Evolutionary conservation across 2,888 invertebrate species (phyloP).

Genomic region (Eupithecia tripunctaria): DNA sequence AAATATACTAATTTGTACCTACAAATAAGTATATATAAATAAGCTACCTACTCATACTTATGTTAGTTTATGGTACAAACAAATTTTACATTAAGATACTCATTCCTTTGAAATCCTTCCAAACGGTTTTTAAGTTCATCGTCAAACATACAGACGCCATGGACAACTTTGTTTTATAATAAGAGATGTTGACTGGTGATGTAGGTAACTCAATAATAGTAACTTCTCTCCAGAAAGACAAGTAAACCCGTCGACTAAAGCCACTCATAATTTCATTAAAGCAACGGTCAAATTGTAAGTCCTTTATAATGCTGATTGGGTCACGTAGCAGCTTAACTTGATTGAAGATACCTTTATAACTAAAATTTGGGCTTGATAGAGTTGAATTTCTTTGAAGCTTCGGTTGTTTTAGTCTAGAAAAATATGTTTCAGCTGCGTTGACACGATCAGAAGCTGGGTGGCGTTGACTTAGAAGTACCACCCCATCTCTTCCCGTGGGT

Average conservation of each 20-base stretch:
- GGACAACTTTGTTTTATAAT: neutral
- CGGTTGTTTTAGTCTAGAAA: neutral
- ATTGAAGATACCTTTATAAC: constrained; percentile 9
- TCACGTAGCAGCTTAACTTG: constrained; percentile 11
- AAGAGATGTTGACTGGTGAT: neutral
- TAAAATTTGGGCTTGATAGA: neutral
- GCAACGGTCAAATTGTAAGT: neutral
- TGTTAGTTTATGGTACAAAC: too few species aligned
- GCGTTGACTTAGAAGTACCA: too few species aligned
- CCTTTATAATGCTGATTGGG: constrained; percentile 15
- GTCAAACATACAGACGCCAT: neutral
- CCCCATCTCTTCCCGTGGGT: too few species aligned
- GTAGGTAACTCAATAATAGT: neutral
- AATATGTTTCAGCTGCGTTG: neutral
- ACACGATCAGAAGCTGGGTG: too few species aligned
- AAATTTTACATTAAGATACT: too few species aligned
- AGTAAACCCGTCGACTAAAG: neutral
- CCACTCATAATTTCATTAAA: constrained; percentile 4
- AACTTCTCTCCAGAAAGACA: neutral
- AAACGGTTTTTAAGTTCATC: neutral
- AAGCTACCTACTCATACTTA: too few species aligned
- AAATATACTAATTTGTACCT: too few species aligned
- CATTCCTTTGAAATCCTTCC: too few species aligned
- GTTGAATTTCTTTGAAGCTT: neutral
- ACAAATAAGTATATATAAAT: too few species aligned